Base-by-base conservation (phyloP, 1,140 invertebrate species). In the Aphis craccivora region DNA sequence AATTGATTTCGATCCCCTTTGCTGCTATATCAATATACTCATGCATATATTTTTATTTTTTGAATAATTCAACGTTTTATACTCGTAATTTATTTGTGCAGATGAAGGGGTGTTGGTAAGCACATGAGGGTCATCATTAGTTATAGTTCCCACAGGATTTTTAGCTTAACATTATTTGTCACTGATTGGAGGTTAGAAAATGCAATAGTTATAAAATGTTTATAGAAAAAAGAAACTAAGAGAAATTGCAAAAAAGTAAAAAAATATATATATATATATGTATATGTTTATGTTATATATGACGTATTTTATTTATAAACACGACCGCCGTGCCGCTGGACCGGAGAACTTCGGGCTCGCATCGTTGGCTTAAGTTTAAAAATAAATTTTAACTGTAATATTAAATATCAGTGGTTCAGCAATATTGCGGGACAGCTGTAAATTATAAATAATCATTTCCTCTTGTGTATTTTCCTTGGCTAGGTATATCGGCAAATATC, bases 361-460 rank as follows among this genome's bases (percentile, higher is more conserved):
- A 93, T 53, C 91, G 91, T 83, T 55, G 48, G 91, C 91, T 51
- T 92, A 43, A 51, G 91, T 93, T 93, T 93, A 93, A 93, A 93
- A 93, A 93, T 93, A 93, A 25, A 93, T 40, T 93, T 86, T 45
- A 40, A 53, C 91, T 40, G 51, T n/a, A 93, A 93, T 93, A 93
- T 93, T 84, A 93, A 86, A 86, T 86, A 93, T 93, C 91, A 93
- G 91, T 5, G 23, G 91, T 93, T 93, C 90, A 51, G 45, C 45
- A 92, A 86, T 93, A 93, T 93, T 84, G 91, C 81, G 91, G 81
- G 90, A 37, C 90, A 51, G 91, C 91, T 93, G 91, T 93, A 93
- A 55, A 84, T 93, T 93, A 93, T 86, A 93, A 93, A 93, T 93
- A 93, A 93, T 93, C 67, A 93, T 93, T 93, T 93, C 37, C 45